phyloP scores from a whole-genome alignment of 2,797 vertebrate genomes.

The Synaphobranchus kaupii region DNA sequence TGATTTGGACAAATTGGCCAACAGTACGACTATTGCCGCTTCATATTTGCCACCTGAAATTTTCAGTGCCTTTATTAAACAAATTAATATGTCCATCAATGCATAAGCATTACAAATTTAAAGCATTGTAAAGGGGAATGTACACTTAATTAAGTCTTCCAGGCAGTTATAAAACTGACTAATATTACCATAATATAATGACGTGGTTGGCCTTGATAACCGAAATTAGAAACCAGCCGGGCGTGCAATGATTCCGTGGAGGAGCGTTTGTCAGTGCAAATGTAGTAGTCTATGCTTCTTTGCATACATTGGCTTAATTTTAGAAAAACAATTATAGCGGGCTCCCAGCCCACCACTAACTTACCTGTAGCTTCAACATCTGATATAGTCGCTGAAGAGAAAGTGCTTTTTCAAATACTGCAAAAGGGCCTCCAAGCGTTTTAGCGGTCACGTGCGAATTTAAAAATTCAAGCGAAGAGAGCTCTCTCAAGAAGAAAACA shows the following conservation, averaged over 20 bases:
- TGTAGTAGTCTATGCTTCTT: neutral
- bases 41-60: neutral
- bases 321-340: neutral
- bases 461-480: neutral
- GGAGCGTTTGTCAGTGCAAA: neutral
- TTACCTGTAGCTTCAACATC: neutral
- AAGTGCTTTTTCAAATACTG: neutral
- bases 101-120: neutral
- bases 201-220: neutral
- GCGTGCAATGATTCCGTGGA: neutral
- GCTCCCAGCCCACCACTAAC: neutral
- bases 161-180: neutral
- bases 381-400: neutral
- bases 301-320: neutral
- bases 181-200: conserved; percentile 11
- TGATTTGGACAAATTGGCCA: neutral
- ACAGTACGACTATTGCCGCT: neutral
- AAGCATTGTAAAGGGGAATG: neutral
- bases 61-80: neutral
- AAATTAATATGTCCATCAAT: neutral
- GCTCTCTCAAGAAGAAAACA: neutral
- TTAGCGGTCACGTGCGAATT: neutral
- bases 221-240: neutral
- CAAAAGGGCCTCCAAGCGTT: neutral
- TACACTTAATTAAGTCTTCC: neutral